Evolutionary conservation across 2,113 vertebrate species (phyloP).

Genomic region (Paracyprichromis sp.): DNA sequence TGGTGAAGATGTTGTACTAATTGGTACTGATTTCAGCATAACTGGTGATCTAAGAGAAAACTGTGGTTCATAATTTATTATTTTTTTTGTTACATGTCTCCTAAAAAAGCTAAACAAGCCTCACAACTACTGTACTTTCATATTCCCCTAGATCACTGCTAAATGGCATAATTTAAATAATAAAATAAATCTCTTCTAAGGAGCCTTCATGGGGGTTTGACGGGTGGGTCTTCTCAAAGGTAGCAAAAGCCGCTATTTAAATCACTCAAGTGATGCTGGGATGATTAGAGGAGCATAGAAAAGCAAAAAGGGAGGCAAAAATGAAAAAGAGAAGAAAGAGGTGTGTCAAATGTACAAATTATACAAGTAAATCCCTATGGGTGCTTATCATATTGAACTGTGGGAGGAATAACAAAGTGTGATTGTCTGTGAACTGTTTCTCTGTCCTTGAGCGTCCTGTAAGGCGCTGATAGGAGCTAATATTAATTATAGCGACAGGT

Average conservation of each 20-base stretch:
- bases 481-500: conserved; percentile 13
- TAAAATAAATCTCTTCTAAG: neutral
- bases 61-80: neutral
- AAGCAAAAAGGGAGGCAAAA: neutral
- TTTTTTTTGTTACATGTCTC: neutral
- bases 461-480: neutral
- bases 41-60: neutral
- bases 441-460: conserved; percentile 10
- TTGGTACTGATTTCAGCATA: neutral
- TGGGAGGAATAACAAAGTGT: neutral
- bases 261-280: neutral
- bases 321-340: neutral
- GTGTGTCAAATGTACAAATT: neutral
- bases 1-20: neutral
- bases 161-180: neutral
- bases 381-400: neutral
- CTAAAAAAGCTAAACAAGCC: neutral
- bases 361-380: neutral
- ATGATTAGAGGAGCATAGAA: neutral
- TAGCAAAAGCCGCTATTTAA: neutral
- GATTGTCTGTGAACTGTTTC: neutral
- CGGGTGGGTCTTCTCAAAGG: neutral
- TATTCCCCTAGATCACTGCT: neutral
- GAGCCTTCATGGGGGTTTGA: neutral
- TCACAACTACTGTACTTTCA: neutral